A percentile compares a stretch with the other conserved stretches of the same genome.
phyloP scores from a whole-genome alignment of 2,888 invertebrate species.

The Drosophila kambysellisi region DNA sequence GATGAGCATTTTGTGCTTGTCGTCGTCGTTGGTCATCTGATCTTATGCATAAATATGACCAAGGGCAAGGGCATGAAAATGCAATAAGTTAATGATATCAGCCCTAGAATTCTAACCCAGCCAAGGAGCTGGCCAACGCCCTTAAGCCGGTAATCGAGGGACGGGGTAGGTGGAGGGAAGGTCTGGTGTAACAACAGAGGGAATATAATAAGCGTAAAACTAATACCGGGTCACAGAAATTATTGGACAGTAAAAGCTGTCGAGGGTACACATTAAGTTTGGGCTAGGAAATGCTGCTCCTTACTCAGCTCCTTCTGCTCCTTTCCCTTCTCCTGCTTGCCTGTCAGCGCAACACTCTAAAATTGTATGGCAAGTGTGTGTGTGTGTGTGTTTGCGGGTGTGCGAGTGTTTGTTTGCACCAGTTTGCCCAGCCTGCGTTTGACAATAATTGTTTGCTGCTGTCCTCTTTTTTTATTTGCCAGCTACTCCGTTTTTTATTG shows the following conservation, averaged over 20 bases:
- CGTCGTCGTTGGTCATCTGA: slow-evolving; percentile 36
- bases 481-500: slow-evolving; percentile 66
- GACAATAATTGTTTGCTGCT: slow-evolving; percentile 78
- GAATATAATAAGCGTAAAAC: slow-evolving; percentile 66
- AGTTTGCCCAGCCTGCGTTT: slow-evolving; percentile 53
- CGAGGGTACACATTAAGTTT: slow-evolving; percentile 1
- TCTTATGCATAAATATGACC: slow-evolving; percentile 76
- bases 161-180: not conserved
- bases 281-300: slow-evolving; percentile 5
- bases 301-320: not conserved
- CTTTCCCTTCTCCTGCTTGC: not conserved
- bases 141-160: slow-evolving; percentile 35
- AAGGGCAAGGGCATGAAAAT: slow-evolving; percentile 55
- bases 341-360: slow-evolving; percentile 44
- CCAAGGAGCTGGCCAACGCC: not conserved
- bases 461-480: slow-evolving; percentile 53
- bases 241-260: slow-evolving; percentile 66
- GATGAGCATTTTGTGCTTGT: slow-evolving; percentile 60
- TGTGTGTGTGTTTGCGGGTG: not conserved
- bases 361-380: slow-evolving; percentile 37
- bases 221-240: slow-evolving; percentile 58
- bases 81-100: slow-evolving; percentile 80
- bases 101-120: slow-evolving; percentile 1
- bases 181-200: slow-evolving; percentile 14
- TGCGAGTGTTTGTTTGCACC: slow-evolving; percentile 39